Conservation (phyloP, 92 coral and sea anemone genomes). For the Parazoanthus darwini region DNA sequence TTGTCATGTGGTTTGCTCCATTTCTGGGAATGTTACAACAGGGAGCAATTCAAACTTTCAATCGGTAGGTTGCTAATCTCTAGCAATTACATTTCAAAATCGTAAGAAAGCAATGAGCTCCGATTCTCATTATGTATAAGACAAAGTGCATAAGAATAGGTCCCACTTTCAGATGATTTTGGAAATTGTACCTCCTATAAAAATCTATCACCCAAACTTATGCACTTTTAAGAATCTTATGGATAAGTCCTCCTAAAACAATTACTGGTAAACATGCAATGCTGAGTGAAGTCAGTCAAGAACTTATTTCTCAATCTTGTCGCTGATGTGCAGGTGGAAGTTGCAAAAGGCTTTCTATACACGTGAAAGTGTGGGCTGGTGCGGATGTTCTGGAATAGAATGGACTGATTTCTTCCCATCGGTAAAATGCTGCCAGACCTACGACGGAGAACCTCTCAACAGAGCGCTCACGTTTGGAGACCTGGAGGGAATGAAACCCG, state of each 20-base stretch:
- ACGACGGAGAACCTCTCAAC: conserved; percentile 45
- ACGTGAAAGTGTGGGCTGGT: conserved; percentile 62
- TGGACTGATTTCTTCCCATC: conserved; percentile 62
- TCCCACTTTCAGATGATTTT: too few relatives aligned
- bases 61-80: conserved; percentile 53
- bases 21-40: conserved; percentile 33
- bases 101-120: too few relatives aligned
- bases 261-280: too few relatives aligned
- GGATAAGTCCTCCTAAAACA: too few relatives aligned
- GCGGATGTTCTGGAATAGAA: conserved; percentile 61
- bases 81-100: too few relatives aligned
- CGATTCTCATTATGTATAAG: too few relatives aligned
- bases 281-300: too few relatives aligned
- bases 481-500: conserved; percentile 68
- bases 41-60: conserved; percentile 59
- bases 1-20: conserved; percentile 72
- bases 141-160: too few relatives aligned
- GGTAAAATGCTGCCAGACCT: conserved; percentile 40
- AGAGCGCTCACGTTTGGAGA: conserved; percentile 72
- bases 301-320: too few relatives aligned
- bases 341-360: conserved; percentile 80
- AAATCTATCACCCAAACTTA: too few relatives aligned
- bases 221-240: too few relatives aligned
- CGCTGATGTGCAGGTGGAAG: conserved; percentile 51
- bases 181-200: too few relatives aligned